Conservation (phyloP, 2,113 vertebrate genomes). For the Hipposideros armiger region DNA sequence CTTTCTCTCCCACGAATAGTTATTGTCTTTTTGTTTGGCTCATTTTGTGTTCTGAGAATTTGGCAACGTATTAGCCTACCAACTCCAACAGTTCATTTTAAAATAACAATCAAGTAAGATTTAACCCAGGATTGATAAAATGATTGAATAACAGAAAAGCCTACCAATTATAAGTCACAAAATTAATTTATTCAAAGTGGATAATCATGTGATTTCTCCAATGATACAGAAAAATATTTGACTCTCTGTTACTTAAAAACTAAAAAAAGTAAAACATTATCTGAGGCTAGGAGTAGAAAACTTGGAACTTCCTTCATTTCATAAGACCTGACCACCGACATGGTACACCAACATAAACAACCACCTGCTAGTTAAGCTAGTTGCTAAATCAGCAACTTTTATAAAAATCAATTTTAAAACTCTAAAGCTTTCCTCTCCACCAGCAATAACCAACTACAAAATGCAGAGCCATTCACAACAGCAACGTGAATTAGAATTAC, state of each 20-base stretch:
- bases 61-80: background rate
- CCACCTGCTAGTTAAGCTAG: background rate
- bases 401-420: background rate
- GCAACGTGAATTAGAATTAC: background rate
- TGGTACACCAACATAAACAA: background rate
- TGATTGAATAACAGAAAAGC: background rate
- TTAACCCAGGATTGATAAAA: background rate
- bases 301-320: slow-evolving; percentile 14
- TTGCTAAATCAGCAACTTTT: background rate
- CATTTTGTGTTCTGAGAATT: background rate
- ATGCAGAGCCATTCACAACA: background rate
- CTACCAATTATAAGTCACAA: background rate
- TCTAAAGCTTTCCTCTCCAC: background rate
- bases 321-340: background rate
- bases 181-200: background rate
- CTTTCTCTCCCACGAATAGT: background rate
- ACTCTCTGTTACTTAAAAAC: slow-evolving; percentile 2
- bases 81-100: background rate
- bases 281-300: slow-evolving; percentile 10
- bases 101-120: background rate
- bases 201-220: background rate
- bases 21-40: background rate
- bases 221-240: slow-evolving; percentile 15
- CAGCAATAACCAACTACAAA: background rate
- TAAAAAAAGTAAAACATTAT: background rate